Evolutionary conservation across 2,797 vertebrate genomes (phyloP), one percentile per base, ranked within the genome.

Genomic region (Bradypus variegatus): DNA sequence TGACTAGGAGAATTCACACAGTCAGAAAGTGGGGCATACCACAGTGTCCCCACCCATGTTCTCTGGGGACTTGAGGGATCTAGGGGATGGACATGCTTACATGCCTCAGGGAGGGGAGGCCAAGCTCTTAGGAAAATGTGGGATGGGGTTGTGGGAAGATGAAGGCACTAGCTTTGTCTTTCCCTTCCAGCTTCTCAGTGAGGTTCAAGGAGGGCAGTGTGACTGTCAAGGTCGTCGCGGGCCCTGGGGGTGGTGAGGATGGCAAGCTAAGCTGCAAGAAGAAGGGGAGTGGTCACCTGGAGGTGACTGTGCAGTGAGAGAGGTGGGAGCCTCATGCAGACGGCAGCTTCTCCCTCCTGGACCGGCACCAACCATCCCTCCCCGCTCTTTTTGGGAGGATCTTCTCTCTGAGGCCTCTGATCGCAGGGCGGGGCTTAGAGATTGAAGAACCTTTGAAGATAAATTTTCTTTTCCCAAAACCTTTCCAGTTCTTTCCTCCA

Each of bases 281-380:
- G 96, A 97, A 94, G 60, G 97, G 97, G 45, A 97, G 92, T 78
- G 77, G 85, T 58, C 93, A 92, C 78, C 92, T 98, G 96, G 97
- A 98, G 88, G 95, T 98, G 67, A 95, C 96, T 50, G 96, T 97
- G 18, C 85, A 94, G 14, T 97, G 96, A 97, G 58, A 58, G 84
- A 55, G 6, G 14, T 11, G 67, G 82, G 29, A 12, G 19, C 84
- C 25, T 38, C 8, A 31, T 0, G 6, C 25, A 15, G 29, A 64
- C 0, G 2, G 31, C 33, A 25, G 53, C 67, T 72, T 13, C 88
- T 86, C 36, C 80, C 58, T 80, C 38, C 65, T 9, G 69, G 92
- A 92, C 6, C 50, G 14, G 72, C 41, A 9, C 31, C 15, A 23
- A 15, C 23, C 36, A 14, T 27, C 62, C 6, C 7, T 76, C n/a